A percentile compares a stretch with the other conserved stretches of the same genome.
phyloP scores from a whole-genome alignment of 2,888 invertebrate genomes.

The Hypomecis atomaria region DNA sequence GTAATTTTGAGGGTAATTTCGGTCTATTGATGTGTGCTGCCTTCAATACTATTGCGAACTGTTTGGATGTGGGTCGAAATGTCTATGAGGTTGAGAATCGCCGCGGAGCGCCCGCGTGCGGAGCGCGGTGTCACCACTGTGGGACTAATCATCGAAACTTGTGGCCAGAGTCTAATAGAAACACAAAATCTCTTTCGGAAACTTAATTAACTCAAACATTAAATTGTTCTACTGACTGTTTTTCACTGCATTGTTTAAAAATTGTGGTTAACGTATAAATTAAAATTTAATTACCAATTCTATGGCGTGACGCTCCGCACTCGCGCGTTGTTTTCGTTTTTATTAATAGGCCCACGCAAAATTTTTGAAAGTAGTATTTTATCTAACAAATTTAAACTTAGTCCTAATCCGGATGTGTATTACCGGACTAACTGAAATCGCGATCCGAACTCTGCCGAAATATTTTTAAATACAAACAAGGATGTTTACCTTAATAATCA shows the following conservation, averaged over 20 bases:
- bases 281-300: constrained; percentile 43
- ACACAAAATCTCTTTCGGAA: constrained; percentile 38
- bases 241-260: constrained; percentile 34
- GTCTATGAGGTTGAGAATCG: constrained; percentile 91
- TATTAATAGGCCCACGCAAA: constrained; percentile 64
- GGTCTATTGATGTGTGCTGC: constrained; percentile 85
- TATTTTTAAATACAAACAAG: constrained; percentile 67
- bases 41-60: constrained; percentile 93
- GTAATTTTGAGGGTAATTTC: constrained; percentile 53
- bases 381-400: constrained; percentile 81
- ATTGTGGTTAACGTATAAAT: constrained; percentile 33
- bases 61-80: constrained; percentile 86
- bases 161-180: constrained; percentile 44
- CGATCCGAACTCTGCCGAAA: constrained; percentile 78
- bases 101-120: constrained; percentile 71
- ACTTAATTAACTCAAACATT: constrained; percentile 30
- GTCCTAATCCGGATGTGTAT: constrained; percentile 65
- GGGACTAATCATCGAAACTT: constrained; percentile 47
- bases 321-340: constrained; percentile 46
- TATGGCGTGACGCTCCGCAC: constrained; percentile 62
- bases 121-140: constrained; percentile 56
- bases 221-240: constrained; percentile 35
- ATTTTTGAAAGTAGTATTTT: constrained; percentile 66
- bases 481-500: constrained; percentile 75
- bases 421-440: constrained; percentile 71